Evolutionary conservation across 2,888 invertebrate species (phyloP), one percentile per base, ranked within the genome.

Genomic region (Frankliniella fusca): DNA sequence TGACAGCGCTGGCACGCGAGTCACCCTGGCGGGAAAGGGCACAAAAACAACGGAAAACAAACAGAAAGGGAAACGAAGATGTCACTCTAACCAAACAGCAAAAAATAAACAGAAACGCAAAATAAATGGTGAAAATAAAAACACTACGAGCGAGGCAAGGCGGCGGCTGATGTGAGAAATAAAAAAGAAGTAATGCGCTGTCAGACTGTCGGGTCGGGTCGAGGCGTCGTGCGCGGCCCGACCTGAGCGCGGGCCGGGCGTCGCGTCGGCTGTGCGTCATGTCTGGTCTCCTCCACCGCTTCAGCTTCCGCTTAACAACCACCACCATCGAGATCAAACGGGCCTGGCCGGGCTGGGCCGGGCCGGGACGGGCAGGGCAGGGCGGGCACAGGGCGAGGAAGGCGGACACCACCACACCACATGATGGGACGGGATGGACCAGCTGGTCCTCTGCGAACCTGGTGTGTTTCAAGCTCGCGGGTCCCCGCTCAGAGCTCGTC

Each of bases 401-500:
- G 61, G 10, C 15, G 61, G 61, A 7, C 61, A 61, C 54, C 18
- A 18, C 54, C 54, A 18, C 15, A 54, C 61, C 61, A 38, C 38
- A 38, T 38, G 38, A 38, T 38, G 38, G 38, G 38, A 38, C 5
- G 38, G 38, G 38, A 38, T 38, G 38, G 38, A 38, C 38, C 38
- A 2, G 38, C 38, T 38, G 38, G 38, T 38, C 38, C 38, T 2
- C 38, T 38, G 3, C 38, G 38, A 38, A 38, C 38, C 38, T 38
- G 38, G 38, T 38, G 3, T 38, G 38, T 38, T 54, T 54, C 54
- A 54, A 54, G 54, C 20, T 5, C 54, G n/a, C n/a, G 2, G 38
- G 61, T 61, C 61, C 54, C 54, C 10, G 61, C 81, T 87, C 87
- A 91, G 83, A 91, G 87, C 86, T 91, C 91, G 85, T 91, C 91